These are phyloP conservation scores for Eudemis profundana DNA, from an alignment of 2,888 invertebrate species.

Conservation along the genomic window DNA sequence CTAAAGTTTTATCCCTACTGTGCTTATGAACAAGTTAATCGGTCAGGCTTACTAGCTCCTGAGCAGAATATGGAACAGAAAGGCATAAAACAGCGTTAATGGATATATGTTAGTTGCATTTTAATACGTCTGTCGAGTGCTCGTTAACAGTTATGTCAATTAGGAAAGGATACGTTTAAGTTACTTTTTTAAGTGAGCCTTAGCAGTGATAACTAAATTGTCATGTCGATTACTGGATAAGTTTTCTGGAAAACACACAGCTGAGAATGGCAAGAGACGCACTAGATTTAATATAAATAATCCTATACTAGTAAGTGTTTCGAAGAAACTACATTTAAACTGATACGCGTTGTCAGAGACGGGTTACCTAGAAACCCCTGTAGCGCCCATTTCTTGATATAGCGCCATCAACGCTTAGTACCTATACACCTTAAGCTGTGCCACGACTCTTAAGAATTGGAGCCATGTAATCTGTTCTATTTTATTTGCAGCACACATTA, in stretches of 20 bases:
- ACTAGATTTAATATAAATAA: too few species aligned
- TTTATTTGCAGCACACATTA: slow-evolving; percentile 69
- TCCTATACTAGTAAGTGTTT: background rate
- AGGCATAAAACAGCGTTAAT: slow-evolving; percentile 10
- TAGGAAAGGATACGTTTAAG: slow-evolving; percentile 18
- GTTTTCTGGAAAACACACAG: slow-evolving; percentile 3
- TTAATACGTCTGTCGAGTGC: slow-evolving; percentile 18
- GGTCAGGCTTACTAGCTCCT: slow-evolving; percentile 14
- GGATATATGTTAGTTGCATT: slow-evolving; percentile 29
- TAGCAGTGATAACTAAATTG: slow-evolving; percentile 23
- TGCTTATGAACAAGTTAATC: slow-evolving; percentile 35
- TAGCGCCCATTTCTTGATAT: slow-evolving; percentile 16
- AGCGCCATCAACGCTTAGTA: slow-evolving; percentile 17
- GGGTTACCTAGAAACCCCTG: background rate
- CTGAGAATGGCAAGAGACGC: background rate
- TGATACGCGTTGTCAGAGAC: background rate
- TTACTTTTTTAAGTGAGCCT: slow-evolving; percentile 14
- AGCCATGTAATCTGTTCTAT: slow-evolving; percentile 67
- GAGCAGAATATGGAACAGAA: slow-evolving; percentile 29
- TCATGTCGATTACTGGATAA: slow-evolving; percentile 8
- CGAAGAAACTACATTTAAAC: background rate
- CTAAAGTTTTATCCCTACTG: slow-evolving; percentile 23
- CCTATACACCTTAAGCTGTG: slow-evolving; percentile 30
- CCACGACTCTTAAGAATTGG: slow-evolving; percentile 46
- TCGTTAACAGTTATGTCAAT: slow-evolving; percentile 27